A percentile compares a stretch with the other conserved stretches of the same genome.
Evolutionary conservation across 2,113 vertebrate species (phyloP).

Genomic region (Dromaius novaehollandiae): DNA sequence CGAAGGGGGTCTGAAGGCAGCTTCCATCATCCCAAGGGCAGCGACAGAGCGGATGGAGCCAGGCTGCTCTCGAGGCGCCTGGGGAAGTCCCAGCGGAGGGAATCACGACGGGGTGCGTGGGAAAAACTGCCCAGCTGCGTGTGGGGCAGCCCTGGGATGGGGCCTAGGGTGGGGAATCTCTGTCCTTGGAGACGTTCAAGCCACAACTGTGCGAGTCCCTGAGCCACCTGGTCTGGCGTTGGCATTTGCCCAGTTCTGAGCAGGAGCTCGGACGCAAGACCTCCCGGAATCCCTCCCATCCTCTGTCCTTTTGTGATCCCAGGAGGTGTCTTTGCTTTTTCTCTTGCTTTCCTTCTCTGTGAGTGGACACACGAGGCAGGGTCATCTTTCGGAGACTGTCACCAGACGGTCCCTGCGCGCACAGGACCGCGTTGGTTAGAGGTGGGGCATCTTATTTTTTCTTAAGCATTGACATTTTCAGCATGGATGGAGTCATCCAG

Average conservation of each 20-base stretch:
- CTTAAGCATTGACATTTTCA: not conserved
- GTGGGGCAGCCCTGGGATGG: not conserved
- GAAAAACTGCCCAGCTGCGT: not conserved
- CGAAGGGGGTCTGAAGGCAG: no score
- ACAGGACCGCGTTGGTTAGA: not conserved
- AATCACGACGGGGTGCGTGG: not conserved
- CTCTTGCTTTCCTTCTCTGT: not conserved
- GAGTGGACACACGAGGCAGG: not conserved
- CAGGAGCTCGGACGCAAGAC: not conserved
- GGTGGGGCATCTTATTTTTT: not conserved
- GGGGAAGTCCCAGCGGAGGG: not conserved
- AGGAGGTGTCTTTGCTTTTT: not conserved
- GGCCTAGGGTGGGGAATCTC: not conserved
- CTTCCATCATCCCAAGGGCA: no score
- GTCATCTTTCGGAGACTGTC: not conserved
- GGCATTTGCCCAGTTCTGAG: not conserved
- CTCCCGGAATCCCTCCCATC: not conserved
- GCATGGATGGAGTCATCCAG: not conserved
- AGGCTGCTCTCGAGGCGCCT: not conserved
- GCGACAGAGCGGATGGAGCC: not conserved
- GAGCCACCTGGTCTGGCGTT: accelerated
- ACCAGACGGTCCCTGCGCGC: accelerated
- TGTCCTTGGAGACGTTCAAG: not conserved
- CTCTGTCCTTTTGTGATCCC: not conserved
- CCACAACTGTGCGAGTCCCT: not conserved